Base-by-base conservation (phyloP, 2,113 vertebrate genomes). In the Platysternon megacephalum region DNA sequence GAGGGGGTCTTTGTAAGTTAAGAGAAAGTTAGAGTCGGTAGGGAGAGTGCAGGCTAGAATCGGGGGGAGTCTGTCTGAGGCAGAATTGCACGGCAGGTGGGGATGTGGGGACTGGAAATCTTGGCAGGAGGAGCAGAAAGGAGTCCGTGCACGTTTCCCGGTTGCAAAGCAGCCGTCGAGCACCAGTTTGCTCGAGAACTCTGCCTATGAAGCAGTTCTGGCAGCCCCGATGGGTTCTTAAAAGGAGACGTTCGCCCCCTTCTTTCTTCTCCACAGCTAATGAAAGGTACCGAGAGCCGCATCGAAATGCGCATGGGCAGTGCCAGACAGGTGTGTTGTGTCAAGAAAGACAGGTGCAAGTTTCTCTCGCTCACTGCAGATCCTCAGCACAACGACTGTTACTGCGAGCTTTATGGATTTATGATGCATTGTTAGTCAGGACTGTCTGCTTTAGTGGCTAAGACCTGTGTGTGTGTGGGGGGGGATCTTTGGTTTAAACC, bases 331-430 rank as follows among this genome's bases (percentile, higher is more conserved):
- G 98, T 99, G 98, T 98, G 98, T 94, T 97, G 97, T 97, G 98
- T 98, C 98, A 97, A 98, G 98, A 98, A 98, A 98, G 98, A 99
- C 99, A 99, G 99, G 99, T 99, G 99, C 98, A 98, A 92, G 96
- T 94, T 98, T 94, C 96, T 96, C 95, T 96, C 92, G 98, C 97
- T 93, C 98, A 98, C 97, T 98, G 87, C 87, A 89, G 96, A 68
- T 87, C 92, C 95, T 97, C 97, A 93, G 96, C 94, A 84, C 96
- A 94, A 85, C 96, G 98, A 95, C 95, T 96, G 93, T 98, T 98
- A 97, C 97, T 97, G 96, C 92, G 97, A 96, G 94, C 72, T 97
- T 98, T 97, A 96, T 97, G 98, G 92, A 97, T 98, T 97, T 98
- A 98, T 98, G 97, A 95, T 80, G 87, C 88, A 84, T 92, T 96